Evolutionary conservation across 2,113 vertebrate species (phyloP).

Genomic region (Cheirogaleus medius): DNA sequence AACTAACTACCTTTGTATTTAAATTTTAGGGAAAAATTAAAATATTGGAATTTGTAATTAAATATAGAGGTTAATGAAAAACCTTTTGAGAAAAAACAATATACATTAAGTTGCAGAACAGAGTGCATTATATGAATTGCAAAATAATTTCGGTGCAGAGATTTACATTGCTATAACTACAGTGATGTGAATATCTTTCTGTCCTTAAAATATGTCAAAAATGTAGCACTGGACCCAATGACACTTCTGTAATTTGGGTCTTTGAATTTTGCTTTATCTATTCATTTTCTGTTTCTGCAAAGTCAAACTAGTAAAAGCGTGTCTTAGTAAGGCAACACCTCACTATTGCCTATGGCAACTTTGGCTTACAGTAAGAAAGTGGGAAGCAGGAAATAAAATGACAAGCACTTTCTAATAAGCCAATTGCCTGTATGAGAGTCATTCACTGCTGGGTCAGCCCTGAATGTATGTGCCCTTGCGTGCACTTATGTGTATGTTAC

Average conservation of each 20-base stretch:
- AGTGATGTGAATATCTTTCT: neutral
- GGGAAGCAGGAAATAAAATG: neutral
- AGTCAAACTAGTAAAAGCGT: neutral
- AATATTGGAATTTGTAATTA: neutral
- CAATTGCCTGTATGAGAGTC: neutral
- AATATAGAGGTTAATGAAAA: neutral
- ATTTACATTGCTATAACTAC: neutral
- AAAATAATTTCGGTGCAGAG: neutral
- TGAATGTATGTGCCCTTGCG: neutral
- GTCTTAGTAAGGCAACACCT: neutral
- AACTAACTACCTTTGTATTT: neutral
- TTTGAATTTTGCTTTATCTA: neutral
- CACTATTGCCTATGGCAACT: neutral
- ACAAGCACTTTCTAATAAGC: constrained; percentile 11
- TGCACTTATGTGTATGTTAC: neutral
- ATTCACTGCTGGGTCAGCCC: neutral
- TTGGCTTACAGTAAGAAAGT: neutral
- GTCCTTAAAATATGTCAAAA: neutral
- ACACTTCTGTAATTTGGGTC: constrained; percentile 18
- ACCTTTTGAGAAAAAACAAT: neutral
- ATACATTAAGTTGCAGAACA: neutral
- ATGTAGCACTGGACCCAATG: neutral
- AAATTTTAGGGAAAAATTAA: neutral
- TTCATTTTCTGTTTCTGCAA: constrained; percentile 12
- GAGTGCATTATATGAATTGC: neutral